phyloP scores from a whole-genome alignment of 2,113 vertebrate species.

The Balaeniceps rex region DNA sequence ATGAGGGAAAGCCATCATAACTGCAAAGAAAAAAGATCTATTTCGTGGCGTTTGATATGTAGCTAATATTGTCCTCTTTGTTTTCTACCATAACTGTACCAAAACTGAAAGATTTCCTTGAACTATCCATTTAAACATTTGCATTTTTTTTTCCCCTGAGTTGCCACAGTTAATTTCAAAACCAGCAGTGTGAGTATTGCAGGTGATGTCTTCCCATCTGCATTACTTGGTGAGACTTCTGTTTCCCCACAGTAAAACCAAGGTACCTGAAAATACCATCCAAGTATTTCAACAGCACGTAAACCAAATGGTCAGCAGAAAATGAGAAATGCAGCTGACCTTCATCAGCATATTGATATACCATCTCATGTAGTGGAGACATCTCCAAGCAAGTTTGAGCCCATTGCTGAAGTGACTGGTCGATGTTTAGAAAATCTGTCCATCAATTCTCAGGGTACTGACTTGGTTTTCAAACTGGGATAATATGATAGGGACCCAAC shows the following conservation, averaged over 20 bases:
- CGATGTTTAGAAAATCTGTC: not conserved
- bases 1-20: not conserved
- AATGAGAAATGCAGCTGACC: not conserved
- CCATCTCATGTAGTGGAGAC: not conserved
- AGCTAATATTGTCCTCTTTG: not conserved
- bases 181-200: not conserved
- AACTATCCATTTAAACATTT: not conserved
- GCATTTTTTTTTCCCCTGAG: not conserved
- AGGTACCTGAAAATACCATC: slow-evolving; percentile 3
- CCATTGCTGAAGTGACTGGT: not conserved
- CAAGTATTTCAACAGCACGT: not conserved
- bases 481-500: not conserved
- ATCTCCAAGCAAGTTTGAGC: not conserved
- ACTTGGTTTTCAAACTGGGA: not conserved
- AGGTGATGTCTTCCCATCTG: slow-evolving; percentile 4
- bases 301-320: not conserved
- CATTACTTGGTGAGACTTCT: not conserved
- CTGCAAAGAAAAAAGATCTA: not conserved
- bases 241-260: not conserved
- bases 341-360: not conserved
- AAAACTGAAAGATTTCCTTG: not conserved
- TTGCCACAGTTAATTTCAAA: slow-evolving; percentile 40
- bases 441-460: not conserved
- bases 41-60: not conserved
- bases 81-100: not conserved